Evolutionary conservation across 1,140 invertebrate species (phyloP), one percentile per base, ranked within the genome.

Genomic region (Brachionus asplanchnoidis): DNA sequence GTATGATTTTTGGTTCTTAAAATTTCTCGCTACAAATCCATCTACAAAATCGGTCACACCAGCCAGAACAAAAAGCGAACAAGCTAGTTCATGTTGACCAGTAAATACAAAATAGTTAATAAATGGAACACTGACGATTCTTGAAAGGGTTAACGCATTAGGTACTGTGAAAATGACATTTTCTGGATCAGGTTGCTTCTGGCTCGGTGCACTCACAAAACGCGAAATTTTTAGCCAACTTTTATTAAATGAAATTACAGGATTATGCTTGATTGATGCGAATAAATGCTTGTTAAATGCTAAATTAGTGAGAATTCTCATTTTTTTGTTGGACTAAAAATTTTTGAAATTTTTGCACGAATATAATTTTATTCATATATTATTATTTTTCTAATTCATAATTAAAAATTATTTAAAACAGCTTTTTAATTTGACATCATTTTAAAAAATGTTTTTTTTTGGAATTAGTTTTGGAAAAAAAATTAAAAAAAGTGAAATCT

Each of bases 101-200:
- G 20, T 84, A 23, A 84, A 44, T 14, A 84, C 14, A 50, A 84
- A 84, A 73, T 84, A 84, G 14, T 68, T 68, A 9, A 84, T 68
- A 84, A 70, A 46, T 70, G 82, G 82, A 32, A 60, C 20, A 44
- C 46, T 36, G 23, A 14, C 82, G 0, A 84, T 84, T 28, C 82
- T 40, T 44, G 82, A 56, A 4, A 73, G 20, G 9, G 82, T 84
- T 23, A 84, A 44, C 20, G 17, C 23, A 84, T 84, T 84, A 6
- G 82, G 82, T 26, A 84, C 36, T 7, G 82, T 84, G 11, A 65
- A 28, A 82, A 82, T 26, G 9, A 77, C 26, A 26, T 68, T 60
- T 65, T 82, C 53, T 40, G 36, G 23, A 82, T 82, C 65, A 14
- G 17, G 12, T 68, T 60, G 53, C 20, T 82, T 65, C n/a, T 32